Evolutionary conservation across 2,888 invertebrate species (phyloP).

Genomic region (Lissonota sp.): DNA sequence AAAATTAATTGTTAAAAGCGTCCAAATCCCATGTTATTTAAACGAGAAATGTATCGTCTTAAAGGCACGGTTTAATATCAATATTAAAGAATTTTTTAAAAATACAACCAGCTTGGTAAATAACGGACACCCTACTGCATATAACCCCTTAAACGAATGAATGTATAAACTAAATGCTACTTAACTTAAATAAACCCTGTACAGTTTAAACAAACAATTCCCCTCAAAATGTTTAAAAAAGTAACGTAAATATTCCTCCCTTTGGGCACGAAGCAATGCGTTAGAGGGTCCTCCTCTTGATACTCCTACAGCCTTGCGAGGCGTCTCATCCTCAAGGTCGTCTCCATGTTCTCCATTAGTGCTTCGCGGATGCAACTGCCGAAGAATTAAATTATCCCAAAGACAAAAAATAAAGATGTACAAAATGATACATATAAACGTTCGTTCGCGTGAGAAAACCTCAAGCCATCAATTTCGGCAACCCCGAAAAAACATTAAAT

Average conservation of each 20-base stretch:
- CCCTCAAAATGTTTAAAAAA: too few relatives aligned
- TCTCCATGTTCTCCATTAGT: slow-evolving; percentile 5
- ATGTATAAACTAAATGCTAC: too few relatives aligned
- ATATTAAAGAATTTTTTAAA: too few relatives aligned
- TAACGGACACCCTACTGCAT: too few relatives aligned
- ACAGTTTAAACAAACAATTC: too few relatives aligned
- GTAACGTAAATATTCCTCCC: background rate
- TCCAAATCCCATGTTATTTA: too few relatives aligned
- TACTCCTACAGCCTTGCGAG: background rate
- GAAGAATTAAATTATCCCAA: background rate
- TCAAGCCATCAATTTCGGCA: background rate
- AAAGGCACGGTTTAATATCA: too few relatives aligned
- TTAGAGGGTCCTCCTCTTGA: slow-evolving; percentile 15
- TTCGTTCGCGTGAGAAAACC: slow-evolving; percentile 24
- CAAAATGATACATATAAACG: background rate
- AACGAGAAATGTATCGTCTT: too few relatives aligned
- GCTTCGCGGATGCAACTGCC: background rate
- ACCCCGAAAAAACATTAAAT: slow-evolving; percentile 7
- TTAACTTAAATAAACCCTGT: too few relatives aligned
- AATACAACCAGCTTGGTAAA: too few relatives aligned
- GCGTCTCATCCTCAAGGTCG: slow-evolving; percentile 44
- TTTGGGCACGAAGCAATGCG: background rate
- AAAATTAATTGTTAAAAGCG: too few relatives aligned
- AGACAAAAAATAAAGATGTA: background rate
- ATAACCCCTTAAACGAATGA: too few relatives aligned